Percentiles rank a stretch among this genome's conserved stretches.
These are phyloP conservation scores for Uropetala carovei DNA, from an alignment of 2,888 invertebrate species.

Conservation along the genomic window DNA sequence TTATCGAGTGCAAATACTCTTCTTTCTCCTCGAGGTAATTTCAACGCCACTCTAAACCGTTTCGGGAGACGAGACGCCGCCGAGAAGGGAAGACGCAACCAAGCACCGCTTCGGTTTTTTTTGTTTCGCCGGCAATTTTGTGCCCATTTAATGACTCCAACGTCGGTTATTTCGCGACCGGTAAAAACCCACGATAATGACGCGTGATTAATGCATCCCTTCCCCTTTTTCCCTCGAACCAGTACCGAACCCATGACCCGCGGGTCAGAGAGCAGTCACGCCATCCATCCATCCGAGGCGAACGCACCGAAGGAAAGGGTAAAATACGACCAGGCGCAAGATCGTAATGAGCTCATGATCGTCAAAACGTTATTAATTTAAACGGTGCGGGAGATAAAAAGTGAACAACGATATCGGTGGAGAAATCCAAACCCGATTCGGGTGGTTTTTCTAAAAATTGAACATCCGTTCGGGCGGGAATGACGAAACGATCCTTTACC, in stretches of 20 bases:
- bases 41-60: background rate
- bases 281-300: background rate
- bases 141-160: background rate
- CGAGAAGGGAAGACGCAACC: background rate
- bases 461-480: background rate
- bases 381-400: background rate
- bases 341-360: background rate
- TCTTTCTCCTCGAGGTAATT: background rate
- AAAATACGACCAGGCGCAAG: background rate
- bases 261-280: conserved; percentile 12
- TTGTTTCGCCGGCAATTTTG: background rate
- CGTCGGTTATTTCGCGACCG: background rate
- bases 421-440: background rate
- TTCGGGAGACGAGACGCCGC: background rate
- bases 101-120: background rate
- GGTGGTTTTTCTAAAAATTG: background rate
- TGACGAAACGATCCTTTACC: background rate
- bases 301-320: background rate
- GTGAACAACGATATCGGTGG: background rate
- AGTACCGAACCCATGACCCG: background rate
- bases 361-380: background rate
- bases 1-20: background rate
- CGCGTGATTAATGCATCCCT: background rate
- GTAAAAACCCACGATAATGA: background rate
- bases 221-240: background rate